A percentile compares a stretch with the other conserved stretches of the same genome.
These are phyloP conservation scores for Pedetes capensis DNA, from an alignment of 2,113 vertebrate genomes.

Conservation along the genomic window DNA sequence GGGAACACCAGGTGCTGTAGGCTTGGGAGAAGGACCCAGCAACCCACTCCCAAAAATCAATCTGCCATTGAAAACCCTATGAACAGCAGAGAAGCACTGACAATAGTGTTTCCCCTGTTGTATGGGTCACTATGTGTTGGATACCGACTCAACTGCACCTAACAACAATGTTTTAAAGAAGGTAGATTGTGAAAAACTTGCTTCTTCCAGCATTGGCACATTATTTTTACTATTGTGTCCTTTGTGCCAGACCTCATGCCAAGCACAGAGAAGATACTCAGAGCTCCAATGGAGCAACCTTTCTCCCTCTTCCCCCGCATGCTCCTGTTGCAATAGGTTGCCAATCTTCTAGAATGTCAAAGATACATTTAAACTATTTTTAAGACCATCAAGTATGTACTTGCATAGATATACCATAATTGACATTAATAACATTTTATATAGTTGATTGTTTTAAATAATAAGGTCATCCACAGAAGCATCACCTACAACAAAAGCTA, in stretches of 20 bases:
- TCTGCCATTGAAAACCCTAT: too few species aligned
- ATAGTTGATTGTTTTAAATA: background rate
- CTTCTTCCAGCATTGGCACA: background rate
- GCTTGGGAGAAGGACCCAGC: too few species aligned
- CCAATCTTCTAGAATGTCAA: background rate
- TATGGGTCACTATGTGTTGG: too few species aligned
- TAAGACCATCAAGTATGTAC: background rate
- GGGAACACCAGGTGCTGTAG: too few species aligned
- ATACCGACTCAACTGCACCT: too few species aligned
- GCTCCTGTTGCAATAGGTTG: too few species aligned
- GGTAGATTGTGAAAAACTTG: background rate
- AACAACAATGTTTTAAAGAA: background rate
- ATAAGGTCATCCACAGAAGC: too few species aligned
- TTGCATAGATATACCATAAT: background rate
- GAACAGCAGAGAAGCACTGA: too few species aligned
- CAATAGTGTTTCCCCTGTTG: too few species aligned
- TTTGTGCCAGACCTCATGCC: background rate
- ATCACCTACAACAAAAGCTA: background rate
- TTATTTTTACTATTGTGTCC: background rate
- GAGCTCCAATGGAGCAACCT: too few species aligned
- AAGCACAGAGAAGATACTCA: background rate
- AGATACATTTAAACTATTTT: background rate
- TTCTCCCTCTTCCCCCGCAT: rapidly evolving
- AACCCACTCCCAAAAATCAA: too few species aligned
- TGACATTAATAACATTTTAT: background rate